Percentiles rank a stretch among this genome's conserved stretches.
These are phyloP conservation scores for Xylophagus ater DNA, from an alignment of 2,888 invertebrate genomes.

Conservation along the genomic window DNA sequence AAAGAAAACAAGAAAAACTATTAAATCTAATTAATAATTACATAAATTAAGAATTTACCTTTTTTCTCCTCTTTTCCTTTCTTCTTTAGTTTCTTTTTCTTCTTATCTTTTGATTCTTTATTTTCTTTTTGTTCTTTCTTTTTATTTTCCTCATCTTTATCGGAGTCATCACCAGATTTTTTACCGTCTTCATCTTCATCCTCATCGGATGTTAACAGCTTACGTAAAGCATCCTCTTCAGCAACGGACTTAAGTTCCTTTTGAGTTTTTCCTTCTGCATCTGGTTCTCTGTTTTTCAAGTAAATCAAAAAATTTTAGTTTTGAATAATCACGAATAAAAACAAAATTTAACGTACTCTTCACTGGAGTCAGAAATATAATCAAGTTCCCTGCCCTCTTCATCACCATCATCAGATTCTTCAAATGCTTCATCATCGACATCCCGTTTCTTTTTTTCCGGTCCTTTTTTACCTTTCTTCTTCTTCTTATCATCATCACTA, in stretches of 20 bases:
- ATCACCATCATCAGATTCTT: slow-evolving; percentile 96
- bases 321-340: not conserved
- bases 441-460: slow-evolving; percentile 64
- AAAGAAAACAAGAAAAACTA: slow-evolving; percentile 14
- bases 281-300: slow-evolving; percentile 46
- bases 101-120: slow-evolving; percentile 45
- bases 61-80: slow-evolving; percentile 54
- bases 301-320: not conserved
- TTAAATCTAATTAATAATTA: slow-evolving; percentile 6
- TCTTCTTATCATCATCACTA: slow-evolving; percentile 47
- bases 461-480: slow-evolving; percentile 52
- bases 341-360: slow-evolving; percentile 42
- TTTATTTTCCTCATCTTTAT: slow-evolving; percentile 61
- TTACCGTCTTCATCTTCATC: slow-evolving; percentile 77
- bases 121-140: slow-evolving; percentile 60
- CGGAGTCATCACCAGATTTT: slow-evolving; percentile 60
- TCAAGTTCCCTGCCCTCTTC: slow-evolving; percentile 91
- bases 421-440: slow-evolving; percentile 80
- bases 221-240: slow-evolving; percentile 76
- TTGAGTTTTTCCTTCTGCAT: slow-evolving; percentile 62
- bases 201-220: slow-evolving; percentile 78
- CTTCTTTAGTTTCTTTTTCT: slow-evolving; percentile 48
- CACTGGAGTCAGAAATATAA: slow-evolving; percentile 83
- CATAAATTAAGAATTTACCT: slow-evolving; percentile 29
- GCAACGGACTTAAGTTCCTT: slow-evolving; percentile 82